phyloP scores from a whole-genome alignment of 2,113 vertebrate species.

The Paramisgurnus dabryanus region DNA sequence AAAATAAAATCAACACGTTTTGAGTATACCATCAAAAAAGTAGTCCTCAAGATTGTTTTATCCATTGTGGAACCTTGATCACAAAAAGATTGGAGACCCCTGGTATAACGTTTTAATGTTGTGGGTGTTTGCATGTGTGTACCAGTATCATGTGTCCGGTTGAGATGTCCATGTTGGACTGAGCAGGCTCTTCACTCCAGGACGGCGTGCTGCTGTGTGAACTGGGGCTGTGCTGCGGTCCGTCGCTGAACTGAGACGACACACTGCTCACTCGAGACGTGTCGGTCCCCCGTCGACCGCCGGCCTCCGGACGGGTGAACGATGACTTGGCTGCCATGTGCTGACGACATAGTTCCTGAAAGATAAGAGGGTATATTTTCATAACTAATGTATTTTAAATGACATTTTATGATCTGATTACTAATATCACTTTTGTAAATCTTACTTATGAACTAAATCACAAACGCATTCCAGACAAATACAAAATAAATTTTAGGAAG shows the following conservation, averaged over 20 bases:
- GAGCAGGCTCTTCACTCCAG: conserved; percentile 97
- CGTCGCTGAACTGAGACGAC: conserved; percentile 95
- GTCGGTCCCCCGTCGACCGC: conserved; percentile 78
- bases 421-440: background rate
- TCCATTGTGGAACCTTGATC: too few species aligned
- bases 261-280: conserved; percentile 94
- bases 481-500: background rate
- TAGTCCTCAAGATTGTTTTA: too few species aligned
- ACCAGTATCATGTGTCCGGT: conserved; percentile 99
- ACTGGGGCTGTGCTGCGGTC: conserved; percentile 92
- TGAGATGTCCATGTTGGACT: conserved; percentile 99
- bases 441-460: too few species aligned
- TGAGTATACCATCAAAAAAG: too few species aligned
- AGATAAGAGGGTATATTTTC: background rate
- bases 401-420: background rate
- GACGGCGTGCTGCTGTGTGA: conserved; percentile 97
- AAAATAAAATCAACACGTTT: too few species aligned
- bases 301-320: conserved; percentile 75
- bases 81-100: too few species aligned
- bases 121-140: conserved; percentile 52
- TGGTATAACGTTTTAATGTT: background rate
- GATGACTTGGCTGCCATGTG: conserved; percentile 96
- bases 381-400: background rate
- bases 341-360: conserved; percentile 93
- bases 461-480: background rate